Conservation (phyloP, 1,140 invertebrate species). For the Halyomorpha halys region DNA sequence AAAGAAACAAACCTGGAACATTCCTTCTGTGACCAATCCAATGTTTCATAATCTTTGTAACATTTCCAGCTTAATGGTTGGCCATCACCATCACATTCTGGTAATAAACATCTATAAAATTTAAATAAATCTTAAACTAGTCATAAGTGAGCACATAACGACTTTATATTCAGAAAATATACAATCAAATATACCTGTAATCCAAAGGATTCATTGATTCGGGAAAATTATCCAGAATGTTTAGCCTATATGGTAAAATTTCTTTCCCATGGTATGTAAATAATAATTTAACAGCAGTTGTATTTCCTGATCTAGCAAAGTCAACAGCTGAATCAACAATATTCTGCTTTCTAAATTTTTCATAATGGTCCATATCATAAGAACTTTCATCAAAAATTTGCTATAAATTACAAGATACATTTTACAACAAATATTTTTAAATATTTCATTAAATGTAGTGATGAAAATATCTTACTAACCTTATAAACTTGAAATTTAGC, state of each 20-base stretch:
- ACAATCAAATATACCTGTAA: too few relatives aligned
- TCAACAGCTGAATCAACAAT: conserved; percentile 6
- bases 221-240: neutral
- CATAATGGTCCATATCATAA: neutral
- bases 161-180: too few relatives aligned
- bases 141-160: too few relatives aligned
- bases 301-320: conserved; percentile 7
- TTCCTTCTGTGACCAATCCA: neutral
- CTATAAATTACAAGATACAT: neutral
- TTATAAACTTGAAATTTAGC: neutral
- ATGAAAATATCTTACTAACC: neutral
- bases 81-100: neutral
- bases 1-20: too few relatives aligned
- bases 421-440: neutral
- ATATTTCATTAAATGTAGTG: too few relatives aligned
- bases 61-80: neutral
- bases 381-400: neutral
- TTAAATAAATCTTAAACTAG: too few relatives aligned
- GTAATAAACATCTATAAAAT: neutral
- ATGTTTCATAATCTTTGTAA: neutral
- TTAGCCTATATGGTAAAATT: neutral
- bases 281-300: neutral
- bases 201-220: neutral
- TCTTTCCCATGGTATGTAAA: conserved; percentile 1
- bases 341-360: neutral